Evolutionary conservation across 2,888 invertebrate species (phyloP).

Genomic region (Polylopha cassiicola): DNA sequence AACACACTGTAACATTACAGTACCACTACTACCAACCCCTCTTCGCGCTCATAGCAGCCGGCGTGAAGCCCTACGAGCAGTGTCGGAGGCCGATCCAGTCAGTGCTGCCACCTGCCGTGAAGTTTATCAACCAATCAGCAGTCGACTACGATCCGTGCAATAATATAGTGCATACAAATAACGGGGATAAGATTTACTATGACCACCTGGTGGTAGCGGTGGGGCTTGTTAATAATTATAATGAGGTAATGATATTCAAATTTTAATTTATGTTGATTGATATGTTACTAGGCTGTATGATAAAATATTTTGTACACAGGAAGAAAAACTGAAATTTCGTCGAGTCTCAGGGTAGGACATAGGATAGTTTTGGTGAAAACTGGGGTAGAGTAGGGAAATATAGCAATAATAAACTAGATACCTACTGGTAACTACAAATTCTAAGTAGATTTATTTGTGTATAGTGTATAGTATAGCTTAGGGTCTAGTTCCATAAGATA

Average conservation of each 20-base stretch:
- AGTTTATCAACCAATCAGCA: constrained; percentile 87
- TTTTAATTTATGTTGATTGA: neutral
- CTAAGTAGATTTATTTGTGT: no score
- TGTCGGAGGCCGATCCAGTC: constrained; percentile 78
- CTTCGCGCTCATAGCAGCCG: constrained; percentile 94
- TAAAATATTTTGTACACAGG: no score
- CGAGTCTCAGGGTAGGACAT: no score
- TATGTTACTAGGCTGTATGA: neutral
- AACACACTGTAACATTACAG: constrained; percentile 47
- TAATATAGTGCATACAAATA: constrained; percentile 81
- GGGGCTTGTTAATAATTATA: constrained; percentile 88
- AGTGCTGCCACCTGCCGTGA: constrained; percentile 84
- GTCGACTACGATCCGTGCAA: constrained; percentile 83
- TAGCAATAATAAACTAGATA: no score
- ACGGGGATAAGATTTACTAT: constrained; percentile 84
- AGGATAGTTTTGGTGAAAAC: no score
- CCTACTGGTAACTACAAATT: no score
- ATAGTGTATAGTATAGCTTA: no score
- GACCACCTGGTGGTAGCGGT: constrained; percentile 89
- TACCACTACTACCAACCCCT: constrained; percentile 95
- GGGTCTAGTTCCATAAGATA: no score
- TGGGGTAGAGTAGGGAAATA: no score
- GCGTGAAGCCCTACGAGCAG: constrained; percentile 82
- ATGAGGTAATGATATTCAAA: constrained; percentile 75
- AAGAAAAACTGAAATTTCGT: no score